Conservation (phyloP, 2,888 invertebrate genomes). For the Tetragonisca angustula region DNA sequence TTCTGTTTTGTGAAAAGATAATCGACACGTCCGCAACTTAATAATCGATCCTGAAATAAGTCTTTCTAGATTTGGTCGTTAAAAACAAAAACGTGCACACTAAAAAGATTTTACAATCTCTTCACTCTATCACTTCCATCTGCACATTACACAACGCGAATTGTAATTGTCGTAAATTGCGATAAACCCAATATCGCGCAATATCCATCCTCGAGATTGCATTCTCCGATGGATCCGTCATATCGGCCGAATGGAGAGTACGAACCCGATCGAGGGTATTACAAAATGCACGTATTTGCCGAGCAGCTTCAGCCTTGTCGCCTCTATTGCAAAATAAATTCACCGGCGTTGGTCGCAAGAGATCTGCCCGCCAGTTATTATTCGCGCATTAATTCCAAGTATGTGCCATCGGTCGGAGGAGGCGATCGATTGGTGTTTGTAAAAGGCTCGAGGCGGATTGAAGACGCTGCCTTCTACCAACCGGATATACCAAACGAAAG, state of each 20-base stretch:
- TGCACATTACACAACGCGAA: not conserved
- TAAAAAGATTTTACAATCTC: not conserved
- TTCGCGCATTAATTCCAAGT: constrained; percentile 27
- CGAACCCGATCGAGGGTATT: not conserved
- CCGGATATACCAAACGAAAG: constrained; percentile 28
- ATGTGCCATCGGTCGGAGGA: not conserved
- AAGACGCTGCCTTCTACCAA: not conserved
- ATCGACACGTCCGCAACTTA: too few relatives aligned
- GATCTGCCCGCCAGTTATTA: not conserved
- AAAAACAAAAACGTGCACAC: too few relatives aligned
- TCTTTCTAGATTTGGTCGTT: too few relatives aligned
- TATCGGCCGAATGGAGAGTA: not conserved
- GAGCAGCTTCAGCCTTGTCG: not conserved
- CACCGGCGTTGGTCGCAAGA: not conserved
- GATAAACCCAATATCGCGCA: not conserved
- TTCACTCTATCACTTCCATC: not conserved
- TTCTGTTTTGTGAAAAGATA: too few relatives aligned
- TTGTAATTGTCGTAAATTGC: not conserved
- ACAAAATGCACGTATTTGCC: not conserved
- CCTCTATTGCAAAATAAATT: constrained; percentile 21
- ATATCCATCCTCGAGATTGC: not conserved
- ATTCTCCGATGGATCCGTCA: too few relatives aligned
- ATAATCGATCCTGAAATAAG: too few relatives aligned
- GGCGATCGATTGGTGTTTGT: constrained; percentile 20
- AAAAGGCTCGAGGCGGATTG: not conserved